Percentiles rank a stretch among this genome's conserved stretches.
Evolutionary conservation across 2,797 vertebrate species (phyloP).

Genomic region (Sebastes kiyomatsui): DNA sequence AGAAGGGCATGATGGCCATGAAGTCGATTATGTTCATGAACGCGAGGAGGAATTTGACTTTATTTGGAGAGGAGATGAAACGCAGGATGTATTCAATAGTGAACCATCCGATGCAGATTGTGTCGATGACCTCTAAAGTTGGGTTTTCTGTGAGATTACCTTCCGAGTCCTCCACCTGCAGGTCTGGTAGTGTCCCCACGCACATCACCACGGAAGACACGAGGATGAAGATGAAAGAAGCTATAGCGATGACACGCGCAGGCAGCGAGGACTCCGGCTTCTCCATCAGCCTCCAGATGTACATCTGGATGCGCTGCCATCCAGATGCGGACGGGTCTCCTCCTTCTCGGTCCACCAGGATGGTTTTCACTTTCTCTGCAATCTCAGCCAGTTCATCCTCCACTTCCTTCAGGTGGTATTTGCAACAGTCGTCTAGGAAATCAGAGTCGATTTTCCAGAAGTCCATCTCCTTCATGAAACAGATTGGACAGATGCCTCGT

Average conservation of each 20-base stretch:
- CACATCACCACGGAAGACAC: constrained; percentile 96
- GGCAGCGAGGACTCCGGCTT: constrained; percentile 94
- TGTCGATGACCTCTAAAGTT: constrained; percentile 93
- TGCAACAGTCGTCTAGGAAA: constrained; percentile 93
- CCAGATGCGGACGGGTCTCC: constrained; percentile 84
- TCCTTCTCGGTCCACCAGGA: constrained; percentile 90
- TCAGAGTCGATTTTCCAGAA: constrained; percentile 94
- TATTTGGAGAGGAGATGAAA: constrained; percentile 90
- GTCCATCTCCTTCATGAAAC: constrained; percentile 97
- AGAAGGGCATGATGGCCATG: constrained; percentile 96
- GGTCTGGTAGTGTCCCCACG: constrained; percentile 93
- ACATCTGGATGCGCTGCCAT: constrained; percentile 89
- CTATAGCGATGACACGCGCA: constrained; percentile 88
- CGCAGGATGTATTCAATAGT: constrained; percentile 93
- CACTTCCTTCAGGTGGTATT: constrained; percentile 89
- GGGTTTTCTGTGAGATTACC: constrained; percentile 91
- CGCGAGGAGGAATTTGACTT: constrained; percentile 88
- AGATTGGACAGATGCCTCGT: constrained; percentile 94
- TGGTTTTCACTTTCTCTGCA: constrained; percentile 90
- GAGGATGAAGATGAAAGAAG: constrained; percentile 95
- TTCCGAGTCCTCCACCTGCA: constrained; percentile 89
- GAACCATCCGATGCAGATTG: constrained; percentile 96
- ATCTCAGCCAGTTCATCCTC: constrained; percentile 94
- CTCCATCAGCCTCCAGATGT: constrained; percentile 95
- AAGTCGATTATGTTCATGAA: constrained; percentile 98